Percentiles rank a stretch among this genome's conserved stretches.
phyloP scores from a whole-genome alignment of 2,113 vertebrate genomes.

The Antechinus stuartii region DNA sequence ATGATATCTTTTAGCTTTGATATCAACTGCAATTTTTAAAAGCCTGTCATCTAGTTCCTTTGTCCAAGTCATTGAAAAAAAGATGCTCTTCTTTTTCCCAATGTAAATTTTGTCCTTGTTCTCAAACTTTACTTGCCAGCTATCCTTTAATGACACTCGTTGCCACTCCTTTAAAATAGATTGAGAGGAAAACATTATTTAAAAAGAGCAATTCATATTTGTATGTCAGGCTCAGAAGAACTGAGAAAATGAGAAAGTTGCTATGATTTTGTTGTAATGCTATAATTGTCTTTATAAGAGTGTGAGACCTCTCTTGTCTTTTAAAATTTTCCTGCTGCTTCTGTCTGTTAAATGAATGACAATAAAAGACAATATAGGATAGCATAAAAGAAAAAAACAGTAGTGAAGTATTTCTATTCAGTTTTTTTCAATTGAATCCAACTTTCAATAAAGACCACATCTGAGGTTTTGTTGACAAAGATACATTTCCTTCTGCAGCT shows the following conservation, averaged over 20 bases:
- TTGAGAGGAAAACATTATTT: not conserved
- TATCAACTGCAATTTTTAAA: not conserved
- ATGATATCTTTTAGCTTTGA: not conserved
- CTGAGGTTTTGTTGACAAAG: not conserved
- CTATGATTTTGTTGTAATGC: not conserved
- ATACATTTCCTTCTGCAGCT: not conserved
- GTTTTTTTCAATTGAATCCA: not conserved
- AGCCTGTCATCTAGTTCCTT: not conserved
- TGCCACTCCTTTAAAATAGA: not conserved
- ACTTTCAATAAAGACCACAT: not conserved
- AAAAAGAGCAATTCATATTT: not conserved
- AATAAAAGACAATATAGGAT: not conserved
- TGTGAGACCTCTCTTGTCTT: not conserved
- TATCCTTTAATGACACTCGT: not conserved
- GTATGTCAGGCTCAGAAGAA: not conserved
- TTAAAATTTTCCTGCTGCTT: too few relatives aligned
- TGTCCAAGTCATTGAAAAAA: not conserved
- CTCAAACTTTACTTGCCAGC: not conserved
- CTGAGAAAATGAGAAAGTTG: not conserved
- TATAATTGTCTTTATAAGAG: not conserved
- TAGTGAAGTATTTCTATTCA: not conserved
- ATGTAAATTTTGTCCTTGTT: not conserved
- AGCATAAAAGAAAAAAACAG: not conserved
- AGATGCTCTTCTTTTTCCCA: not conserved
- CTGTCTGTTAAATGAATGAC: not conserved